A percentile compares a stretch with the other conserved stretches of the same genome.
Evolutionary conservation across 2,797 vertebrate genomes (phyloP).

Genomic region (Halcyon leucocephala): DNA sequence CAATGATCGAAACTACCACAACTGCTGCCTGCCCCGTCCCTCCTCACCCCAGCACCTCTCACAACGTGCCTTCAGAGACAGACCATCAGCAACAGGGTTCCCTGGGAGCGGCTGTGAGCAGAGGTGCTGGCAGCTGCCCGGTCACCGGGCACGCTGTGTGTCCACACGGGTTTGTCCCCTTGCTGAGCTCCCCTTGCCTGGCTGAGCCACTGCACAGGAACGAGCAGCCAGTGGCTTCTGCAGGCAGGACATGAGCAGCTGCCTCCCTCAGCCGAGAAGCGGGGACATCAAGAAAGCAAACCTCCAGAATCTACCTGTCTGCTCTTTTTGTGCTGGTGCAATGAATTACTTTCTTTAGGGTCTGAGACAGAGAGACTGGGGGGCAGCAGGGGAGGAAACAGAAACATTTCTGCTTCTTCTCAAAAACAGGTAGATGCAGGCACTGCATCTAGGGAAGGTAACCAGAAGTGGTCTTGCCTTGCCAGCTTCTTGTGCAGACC

Average conservation of each 20-base stretch:
- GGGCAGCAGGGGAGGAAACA: background rate
- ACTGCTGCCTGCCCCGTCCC: background rate
- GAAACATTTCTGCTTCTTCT: background rate
- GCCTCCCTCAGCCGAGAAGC: background rate
- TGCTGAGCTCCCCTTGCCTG: background rate
- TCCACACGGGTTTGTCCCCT: too few species aligned
- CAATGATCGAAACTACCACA: fast-evolving
- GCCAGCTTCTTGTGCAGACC: background rate
- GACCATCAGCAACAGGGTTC: too few species aligned
- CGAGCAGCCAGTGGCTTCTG: background rate
- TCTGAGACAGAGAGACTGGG: background rate
- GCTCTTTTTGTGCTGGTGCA: background rate
- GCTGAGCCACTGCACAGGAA: fast-evolving
- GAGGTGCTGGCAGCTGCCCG: background rate
- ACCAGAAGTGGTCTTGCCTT: background rate
- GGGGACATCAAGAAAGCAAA: too few species aligned
- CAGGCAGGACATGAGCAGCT: background rate
- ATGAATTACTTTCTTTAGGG: background rate
- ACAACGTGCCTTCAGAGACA: fast-evolving
- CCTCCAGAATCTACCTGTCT: background rate
- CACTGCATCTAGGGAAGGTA: background rate
- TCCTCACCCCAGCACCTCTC: background rate
- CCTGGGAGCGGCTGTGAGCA: fast-evolving
- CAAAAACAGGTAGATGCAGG: background rate
- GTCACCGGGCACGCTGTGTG: too few species aligned